A percentile compares a stretch with the other conserved stretches of the same genome.
phyloP scores from a whole-genome alignment of 2,888 invertebrate species.

The Monochamus alternatus region DNA sequence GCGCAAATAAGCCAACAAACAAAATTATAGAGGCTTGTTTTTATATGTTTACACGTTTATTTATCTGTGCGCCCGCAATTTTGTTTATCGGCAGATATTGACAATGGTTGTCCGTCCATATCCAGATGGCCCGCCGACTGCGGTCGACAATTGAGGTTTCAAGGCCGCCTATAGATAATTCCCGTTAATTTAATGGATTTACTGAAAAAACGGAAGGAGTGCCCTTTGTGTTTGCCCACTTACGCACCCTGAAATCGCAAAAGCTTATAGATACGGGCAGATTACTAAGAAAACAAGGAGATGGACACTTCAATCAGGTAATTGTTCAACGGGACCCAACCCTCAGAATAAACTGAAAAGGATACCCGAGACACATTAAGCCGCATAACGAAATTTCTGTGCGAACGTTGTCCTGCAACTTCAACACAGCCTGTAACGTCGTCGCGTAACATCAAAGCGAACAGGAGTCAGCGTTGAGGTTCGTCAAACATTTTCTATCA shows the following conservation, averaged over 20 bases:
- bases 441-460: no score
- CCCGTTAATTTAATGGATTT: conserved; percentile 12
- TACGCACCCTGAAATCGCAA: conserved; percentile 17
- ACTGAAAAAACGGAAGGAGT: conserved; percentile 16
- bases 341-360: not conserved
- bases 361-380: not conserved
- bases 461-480: no score
- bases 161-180: conserved; percentile 2
- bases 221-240: conserved; percentile 10
- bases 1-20: conserved; percentile 1
- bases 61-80: conserved; percentile 3
- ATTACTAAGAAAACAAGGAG: conserved; percentile 18
- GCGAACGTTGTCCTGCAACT: no score
- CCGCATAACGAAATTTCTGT: no score
- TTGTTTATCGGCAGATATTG: conserved; percentile 21
- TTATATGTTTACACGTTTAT: conserved; percentile 9
- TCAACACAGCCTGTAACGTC: no score
- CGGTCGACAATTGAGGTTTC: not conserved
- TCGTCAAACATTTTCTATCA: no score
- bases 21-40: conserved; percentile 10
- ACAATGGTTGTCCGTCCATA: not conserved
- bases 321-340: conserved; percentile 13
- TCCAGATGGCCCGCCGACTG: not conserved
- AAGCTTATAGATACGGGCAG: not conserved
- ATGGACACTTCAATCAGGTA: conserved; percentile 14